phyloP scores from a whole-genome alignment of 2,113 vertebrate species.

The Narcine bancroftii region DNA sequence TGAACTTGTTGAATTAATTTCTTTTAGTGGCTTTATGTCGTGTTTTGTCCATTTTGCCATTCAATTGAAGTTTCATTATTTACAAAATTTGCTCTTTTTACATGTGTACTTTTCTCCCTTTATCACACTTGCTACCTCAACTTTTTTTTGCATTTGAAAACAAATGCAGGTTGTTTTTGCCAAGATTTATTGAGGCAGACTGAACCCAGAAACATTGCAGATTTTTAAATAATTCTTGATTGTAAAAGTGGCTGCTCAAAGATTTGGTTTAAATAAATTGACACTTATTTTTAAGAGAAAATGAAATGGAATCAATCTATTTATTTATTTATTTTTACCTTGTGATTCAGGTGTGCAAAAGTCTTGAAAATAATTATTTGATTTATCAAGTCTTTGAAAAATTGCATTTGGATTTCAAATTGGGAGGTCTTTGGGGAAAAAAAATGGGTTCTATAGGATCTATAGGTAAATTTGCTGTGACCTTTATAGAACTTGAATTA shows the following conservation, averaged over 20 bases:
- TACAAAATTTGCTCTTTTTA: neutral
- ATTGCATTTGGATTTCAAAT: neutral
- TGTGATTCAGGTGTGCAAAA: neutral
- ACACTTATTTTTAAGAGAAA: neutral
- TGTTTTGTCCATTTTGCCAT: too few species aligned
- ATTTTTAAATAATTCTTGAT: neutral
- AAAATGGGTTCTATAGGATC: neutral
- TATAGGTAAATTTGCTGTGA: neutral
- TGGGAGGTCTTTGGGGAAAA: neutral
- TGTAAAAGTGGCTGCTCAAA: neutral
- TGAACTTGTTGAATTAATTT: too few species aligned
- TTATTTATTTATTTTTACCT: neutral
- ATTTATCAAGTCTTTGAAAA: neutral
- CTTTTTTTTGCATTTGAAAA: neutral
- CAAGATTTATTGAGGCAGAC: neutral
- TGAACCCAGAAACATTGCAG: neutral
- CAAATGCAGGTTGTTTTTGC: neutral
- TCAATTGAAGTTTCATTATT: neutral
- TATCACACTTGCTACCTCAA: neutral
- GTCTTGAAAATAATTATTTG: neutral
- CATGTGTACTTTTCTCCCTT: neutral
- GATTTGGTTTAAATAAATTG: neutral
- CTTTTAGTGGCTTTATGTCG: too few species aligned
- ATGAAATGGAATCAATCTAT: neutral
- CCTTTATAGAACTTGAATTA: neutral